Base-by-base conservation (phyloP, 1,140 invertebrate genomes). In the Drosophila sucinea region DNA sequence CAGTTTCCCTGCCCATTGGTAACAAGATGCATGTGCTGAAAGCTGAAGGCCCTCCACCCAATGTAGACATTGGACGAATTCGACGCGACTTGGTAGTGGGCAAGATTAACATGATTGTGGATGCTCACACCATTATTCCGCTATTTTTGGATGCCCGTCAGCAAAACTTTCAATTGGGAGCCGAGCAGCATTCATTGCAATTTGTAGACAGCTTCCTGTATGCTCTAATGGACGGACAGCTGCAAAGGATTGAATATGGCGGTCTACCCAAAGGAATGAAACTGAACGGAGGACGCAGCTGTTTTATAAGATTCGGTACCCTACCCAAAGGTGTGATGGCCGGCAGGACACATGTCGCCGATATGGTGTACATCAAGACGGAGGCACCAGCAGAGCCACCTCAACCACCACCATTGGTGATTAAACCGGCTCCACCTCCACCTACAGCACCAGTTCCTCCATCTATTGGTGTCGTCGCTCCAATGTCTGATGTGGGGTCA, bases 221-320 rank as follows among this genome's bases (percentile, higher is more conserved):
- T 4, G 96, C 96, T 1, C 87, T 97, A n/a, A 94, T 98, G 7
- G 97, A 98, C 89, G 96, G 97, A 47, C 94, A 95, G 78, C 95
- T 96, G 1, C 97, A 97, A 89, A 94, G 95, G 89, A 95, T 96
- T 1, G 95, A 97, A 71, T 99, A 98, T 93, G 98, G 98, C 56
- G 98, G 98, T 7, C 93, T 98, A 44, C 98, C 98, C 0, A 97
- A 98, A 84, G 95, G 97, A 1, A 95, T 98, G 61, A 94, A 96
- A 60, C 94, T 98, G 30, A 94, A 95, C 27, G 96, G 95, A 23
- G 96, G 95, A 23, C 95, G 95, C 69, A 96, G 96, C 73, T 96
- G 98, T 92, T 98, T 96, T 78, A 94, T 99, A 25, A 93, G 97
- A 35, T 95, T 98, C 73, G 94, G 96, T 0, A 95, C 96, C 0